These are phyloP conservation scores for Nasonia oneida DNA, from an alignment of 2,888 invertebrate genomes.

Conservation along the genomic window DNA sequence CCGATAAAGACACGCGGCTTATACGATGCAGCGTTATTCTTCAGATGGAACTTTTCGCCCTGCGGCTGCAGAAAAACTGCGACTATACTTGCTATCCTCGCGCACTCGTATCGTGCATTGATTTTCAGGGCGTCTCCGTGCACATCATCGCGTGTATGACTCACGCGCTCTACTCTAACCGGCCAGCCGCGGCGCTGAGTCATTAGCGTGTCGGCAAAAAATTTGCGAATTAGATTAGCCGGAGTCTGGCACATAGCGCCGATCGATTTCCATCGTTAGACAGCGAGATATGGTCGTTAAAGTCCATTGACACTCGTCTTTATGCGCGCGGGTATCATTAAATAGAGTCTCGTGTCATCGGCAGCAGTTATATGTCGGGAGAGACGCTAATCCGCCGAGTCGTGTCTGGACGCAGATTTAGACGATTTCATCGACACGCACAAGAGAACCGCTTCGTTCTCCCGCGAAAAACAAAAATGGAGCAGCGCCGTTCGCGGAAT, in stretches of 20 bases:
- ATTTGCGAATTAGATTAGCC: conserved; percentile 18
- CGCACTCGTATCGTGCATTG: not conserved
- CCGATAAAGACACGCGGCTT: not conserved
- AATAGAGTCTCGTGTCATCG: not conserved
- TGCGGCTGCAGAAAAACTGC: no score
- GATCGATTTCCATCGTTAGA: conserved; percentile 14
- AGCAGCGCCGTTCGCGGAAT: not conserved
- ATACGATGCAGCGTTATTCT: not conserved
- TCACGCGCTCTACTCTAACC: no score
- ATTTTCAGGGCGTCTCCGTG: conserved; percentile 7
- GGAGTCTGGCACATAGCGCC: not conserved
- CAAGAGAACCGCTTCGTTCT: not conserved
- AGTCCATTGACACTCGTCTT: conserved; percentile 8
- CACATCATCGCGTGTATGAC: no score
- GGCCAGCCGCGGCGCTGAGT: not conserved
- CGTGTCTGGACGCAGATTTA: not conserved
- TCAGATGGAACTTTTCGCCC: not conserved
- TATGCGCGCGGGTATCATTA: not conserved
- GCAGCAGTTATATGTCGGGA: not conserved
- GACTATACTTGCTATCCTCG: no score
- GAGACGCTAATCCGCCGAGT: not conserved
- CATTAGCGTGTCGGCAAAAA: not conserved
- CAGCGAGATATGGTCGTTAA: not conserved
- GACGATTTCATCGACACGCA: not conserved
- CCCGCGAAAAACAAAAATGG: not conserved